These are phyloP conservation scores for Polypterus bichir DNA, from an alignment of 2,113 vertebrate genomes.

Conservation along the genomic window DNA sequence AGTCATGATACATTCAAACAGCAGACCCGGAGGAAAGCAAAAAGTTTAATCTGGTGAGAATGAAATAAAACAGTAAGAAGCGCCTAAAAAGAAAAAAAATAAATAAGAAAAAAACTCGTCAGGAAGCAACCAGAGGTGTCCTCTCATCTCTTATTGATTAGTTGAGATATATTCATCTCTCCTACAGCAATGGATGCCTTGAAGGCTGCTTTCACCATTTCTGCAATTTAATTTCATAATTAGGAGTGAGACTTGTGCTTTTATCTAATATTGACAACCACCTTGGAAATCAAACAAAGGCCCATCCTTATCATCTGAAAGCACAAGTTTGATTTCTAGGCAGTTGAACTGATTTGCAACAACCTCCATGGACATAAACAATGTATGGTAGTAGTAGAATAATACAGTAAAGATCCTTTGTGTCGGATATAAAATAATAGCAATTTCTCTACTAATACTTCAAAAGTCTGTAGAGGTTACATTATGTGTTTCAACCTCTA, in stretches of 20 bases:
- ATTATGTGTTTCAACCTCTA: neutral
- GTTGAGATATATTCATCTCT: conserved; percentile 1
- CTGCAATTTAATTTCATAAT: conserved; percentile 5
- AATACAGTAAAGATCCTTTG: neutral
- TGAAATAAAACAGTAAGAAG: neutral
- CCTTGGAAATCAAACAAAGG: conserved; percentile 6
- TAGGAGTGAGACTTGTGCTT: conserved; percentile 1
- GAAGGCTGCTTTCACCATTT: conserved; percentile 1
- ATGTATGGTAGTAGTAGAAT: neutral
- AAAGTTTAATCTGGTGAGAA: neutral
- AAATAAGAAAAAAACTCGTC: neutral
- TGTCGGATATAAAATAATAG: conserved; percentile 1
- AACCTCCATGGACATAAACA: conserved; percentile 3
- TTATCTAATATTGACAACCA: conserved; percentile 4
- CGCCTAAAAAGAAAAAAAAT: neutral
- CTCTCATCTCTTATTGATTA: conserved; percentile 1
- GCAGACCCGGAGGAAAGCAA: neutral
- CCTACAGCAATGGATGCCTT: neutral
- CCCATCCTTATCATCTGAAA: neutral
- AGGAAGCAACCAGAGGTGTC: neutral
- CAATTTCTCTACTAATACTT: neutral
- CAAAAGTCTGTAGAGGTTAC: neutral
- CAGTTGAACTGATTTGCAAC: neutral
- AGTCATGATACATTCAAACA: neutral
- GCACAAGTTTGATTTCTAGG: conserved; percentile 1